phyloP scores from a whole-genome alignment of 2,888 invertebrate species.

The Tortricodes alternella region DNA sequence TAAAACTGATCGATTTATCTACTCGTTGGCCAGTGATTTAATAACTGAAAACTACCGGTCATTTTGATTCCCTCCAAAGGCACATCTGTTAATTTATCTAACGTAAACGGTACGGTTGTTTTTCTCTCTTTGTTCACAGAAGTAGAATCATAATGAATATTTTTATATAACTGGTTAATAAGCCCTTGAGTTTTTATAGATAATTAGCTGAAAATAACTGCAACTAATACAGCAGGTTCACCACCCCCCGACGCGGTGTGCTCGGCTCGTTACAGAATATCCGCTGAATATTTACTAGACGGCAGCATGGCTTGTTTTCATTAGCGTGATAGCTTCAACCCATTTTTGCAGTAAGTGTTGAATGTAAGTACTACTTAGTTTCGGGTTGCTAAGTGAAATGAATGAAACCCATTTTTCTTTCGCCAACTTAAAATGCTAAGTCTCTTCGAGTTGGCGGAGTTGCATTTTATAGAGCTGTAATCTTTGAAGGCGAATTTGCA shows the following conservation, averaged over 20 bases:
- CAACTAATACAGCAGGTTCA: slow-evolving; percentile 24
- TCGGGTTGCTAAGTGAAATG: slow-evolving; percentile 41
- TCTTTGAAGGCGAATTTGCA: slow-evolving; percentile 11
- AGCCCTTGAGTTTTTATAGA: too few relatives aligned
- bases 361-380: slow-evolving; percentile 45
- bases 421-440: slow-evolving; percentile 6
- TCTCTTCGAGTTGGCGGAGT: slow-evolving; percentile 2
- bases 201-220: neutral
- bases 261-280: slow-evolving; percentile 36
- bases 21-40: too few relatives aligned
- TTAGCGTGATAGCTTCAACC: slow-evolving; percentile 55
- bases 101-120: too few relatives aligned
- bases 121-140: too few relatives aligned
- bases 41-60: too few relatives aligned
- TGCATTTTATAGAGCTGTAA: slow-evolving; percentile 10
- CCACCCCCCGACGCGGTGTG: slow-evolving; percentile 30
- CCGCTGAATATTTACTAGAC: slow-evolving; percentile 52
- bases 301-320: slow-evolving; percentile 52
- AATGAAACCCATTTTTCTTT: slow-evolving; percentile 30
- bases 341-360: slow-evolving; percentile 51
- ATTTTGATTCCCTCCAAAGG: too few relatives aligned
- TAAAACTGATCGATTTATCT: too few relatives aligned
- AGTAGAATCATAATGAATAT: too few relatives aligned
- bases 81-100: too few relatives aligned
- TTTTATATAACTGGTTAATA: too few relatives aligned